These are phyloP conservation scores for Chelonoidis abingdonii DNA, from an alignment of 2,113 vertebrate species.

Conservation along the genomic window DNA sequence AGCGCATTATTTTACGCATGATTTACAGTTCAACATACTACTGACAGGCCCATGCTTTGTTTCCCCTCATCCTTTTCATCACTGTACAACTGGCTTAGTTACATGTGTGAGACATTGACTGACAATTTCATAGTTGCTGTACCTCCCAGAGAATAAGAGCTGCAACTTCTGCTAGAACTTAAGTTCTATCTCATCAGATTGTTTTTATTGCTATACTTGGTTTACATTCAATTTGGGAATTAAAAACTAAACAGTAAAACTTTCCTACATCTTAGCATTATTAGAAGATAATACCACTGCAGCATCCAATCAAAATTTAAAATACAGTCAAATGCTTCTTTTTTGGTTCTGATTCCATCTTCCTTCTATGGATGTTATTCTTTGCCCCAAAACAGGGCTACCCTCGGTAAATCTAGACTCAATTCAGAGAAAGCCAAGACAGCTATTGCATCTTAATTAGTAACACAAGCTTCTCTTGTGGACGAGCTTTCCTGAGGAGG, in stretches of 20 bases:
- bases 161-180: neutral
- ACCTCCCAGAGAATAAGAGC: neutral
- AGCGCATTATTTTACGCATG: neutral
- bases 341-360: rapidly evolving
- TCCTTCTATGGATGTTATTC: neutral
- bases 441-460: neutral
- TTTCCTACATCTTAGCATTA: rapidly evolving
- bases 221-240: neutral
- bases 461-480: neutral
- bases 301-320: neutral
- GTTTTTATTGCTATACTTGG: neutral
- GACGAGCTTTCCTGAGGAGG: neutral
- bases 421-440: neutral
- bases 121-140: neutral
- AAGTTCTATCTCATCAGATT: neutral
- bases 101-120: neutral
- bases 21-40: rapidly evolving
- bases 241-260: rapidly evolving
- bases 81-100: rapidly evolving
- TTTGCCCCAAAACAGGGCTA: neutral
- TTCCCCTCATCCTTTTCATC: neutral
- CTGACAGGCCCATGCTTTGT: rapidly evolving
- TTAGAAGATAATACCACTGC: neutral
- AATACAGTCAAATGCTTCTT: neutral
- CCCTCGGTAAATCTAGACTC: neutral